These are phyloP conservation scores for Nymphicus hollandicus DNA, from an alignment of 2,113 vertebrate genomes.

Conservation along the genomic window DNA sequence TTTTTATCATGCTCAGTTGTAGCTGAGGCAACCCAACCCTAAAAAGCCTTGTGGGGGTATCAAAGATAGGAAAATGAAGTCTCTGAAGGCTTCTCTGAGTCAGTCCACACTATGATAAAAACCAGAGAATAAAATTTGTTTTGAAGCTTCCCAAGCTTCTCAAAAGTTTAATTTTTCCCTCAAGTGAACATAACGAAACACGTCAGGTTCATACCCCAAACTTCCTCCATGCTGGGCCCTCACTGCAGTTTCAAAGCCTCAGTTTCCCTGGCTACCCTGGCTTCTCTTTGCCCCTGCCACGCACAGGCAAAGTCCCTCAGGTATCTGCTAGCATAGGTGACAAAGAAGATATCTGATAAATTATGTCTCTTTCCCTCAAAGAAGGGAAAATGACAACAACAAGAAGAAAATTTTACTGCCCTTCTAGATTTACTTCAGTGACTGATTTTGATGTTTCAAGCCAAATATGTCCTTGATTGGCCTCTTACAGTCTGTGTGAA, in stretches of 20 bases:
- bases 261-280: background rate
- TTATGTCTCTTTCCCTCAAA: background rate
- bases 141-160: background rate
- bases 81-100: background rate
- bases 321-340: background rate
- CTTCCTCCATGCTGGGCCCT: background rate
- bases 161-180: background rate
- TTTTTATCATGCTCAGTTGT: background rate
- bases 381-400: background rate
- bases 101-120: background rate
- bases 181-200: background rate
- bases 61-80: background rate
- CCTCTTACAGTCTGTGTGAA: background rate
- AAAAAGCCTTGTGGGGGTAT: background rate
- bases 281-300: background rate
- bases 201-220: background rate
- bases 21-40: background rate
- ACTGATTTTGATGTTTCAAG: background rate
- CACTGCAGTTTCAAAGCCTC: background rate
- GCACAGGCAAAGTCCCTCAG: background rate
- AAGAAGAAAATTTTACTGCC: background rate
- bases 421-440: background rate
- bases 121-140: background rate
- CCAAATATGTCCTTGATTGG: background rate
- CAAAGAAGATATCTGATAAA: background rate